phyloP scores from a whole-genome alignment of 1,140 invertebrate species.

The Pantala flavescens region DNA sequence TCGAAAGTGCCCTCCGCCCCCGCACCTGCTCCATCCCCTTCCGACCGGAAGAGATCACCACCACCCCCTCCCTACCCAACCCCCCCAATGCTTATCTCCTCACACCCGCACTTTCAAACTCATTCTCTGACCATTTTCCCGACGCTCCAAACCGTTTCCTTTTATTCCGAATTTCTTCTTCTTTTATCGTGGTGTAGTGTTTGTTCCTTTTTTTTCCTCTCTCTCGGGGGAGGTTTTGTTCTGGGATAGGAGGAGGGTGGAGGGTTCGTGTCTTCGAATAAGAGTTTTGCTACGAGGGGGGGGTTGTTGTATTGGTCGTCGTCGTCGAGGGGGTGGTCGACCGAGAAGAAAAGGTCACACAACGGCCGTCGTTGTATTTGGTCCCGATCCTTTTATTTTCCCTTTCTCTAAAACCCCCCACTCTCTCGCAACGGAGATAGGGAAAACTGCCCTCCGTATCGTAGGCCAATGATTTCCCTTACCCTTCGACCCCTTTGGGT shows the following conservation, averaged over 20 bases:
- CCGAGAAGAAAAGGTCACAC: too few relatives aligned
- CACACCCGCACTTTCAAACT: background rate
- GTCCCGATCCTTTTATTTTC: background rate
- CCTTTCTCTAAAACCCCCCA: background rate
- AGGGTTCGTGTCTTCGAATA: background rate
- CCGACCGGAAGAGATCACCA: background rate
- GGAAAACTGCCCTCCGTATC: slow-evolving; percentile 1
- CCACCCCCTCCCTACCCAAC: background rate
- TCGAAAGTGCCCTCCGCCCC: background rate
- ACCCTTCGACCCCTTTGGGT: background rate
- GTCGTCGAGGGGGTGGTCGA: too few relatives aligned
- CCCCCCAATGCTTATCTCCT: background rate
- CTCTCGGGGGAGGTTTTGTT: background rate
- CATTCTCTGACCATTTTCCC: background rate
- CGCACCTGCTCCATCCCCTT: background rate
- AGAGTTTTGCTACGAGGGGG: background rate
- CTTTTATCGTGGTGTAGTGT: background rate
- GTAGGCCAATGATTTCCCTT: background rate
- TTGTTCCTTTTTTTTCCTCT: background rate
- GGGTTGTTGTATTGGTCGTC: too few relatives aligned
- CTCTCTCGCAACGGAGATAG: background rate
- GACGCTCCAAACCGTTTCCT: background rate
- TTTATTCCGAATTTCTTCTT: background rate
- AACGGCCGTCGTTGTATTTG: background rate
- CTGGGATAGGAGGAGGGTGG: background rate